A percentile compares a stretch with the other conserved stretches of the same genome.
Evolutionary conservation across 1,140 invertebrate species (phyloP).

Genomic region (Apis cerana): DNA sequence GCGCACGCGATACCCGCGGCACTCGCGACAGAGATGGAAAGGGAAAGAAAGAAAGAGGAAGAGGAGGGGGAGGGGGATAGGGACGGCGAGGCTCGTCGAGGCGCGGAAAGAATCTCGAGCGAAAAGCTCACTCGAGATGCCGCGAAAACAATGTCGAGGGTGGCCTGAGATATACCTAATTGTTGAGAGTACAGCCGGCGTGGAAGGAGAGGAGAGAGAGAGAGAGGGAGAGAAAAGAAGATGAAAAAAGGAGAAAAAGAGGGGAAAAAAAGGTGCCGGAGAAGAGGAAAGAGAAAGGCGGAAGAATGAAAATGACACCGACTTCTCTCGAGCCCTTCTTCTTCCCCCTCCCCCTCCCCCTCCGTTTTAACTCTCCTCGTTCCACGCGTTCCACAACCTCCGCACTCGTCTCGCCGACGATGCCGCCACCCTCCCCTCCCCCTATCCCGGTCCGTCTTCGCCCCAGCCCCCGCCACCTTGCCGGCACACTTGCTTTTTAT

Average conservation of each 20-base stretch:
- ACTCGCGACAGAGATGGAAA: not conserved
- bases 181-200: conserved; percentile 63
- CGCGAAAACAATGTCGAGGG: conserved; percentile 68
- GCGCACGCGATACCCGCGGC: conserved; percentile 25
- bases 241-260: conserved; percentile 42
- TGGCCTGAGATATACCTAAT: conserved; percentile 65
- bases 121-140: conserved; percentile 68
- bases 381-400: conserved; percentile 2
- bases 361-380: conserved; percentile 23
- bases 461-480: conserved; percentile 38
- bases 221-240: conserved; percentile 13
- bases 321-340: conserved; percentile 48
- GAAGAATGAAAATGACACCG: conserved; percentile 62
- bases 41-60: not conserved
- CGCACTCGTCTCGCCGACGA: not conserved
- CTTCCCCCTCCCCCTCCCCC: not conserved
- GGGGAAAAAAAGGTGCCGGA: conserved; percentile 31
- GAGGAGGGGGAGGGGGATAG: not conserved
- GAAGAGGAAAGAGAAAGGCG: conserved; percentile 43
- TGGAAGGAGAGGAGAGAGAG: conserved; percentile 43
- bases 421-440: not conserved
- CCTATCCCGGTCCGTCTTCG: not conserved
- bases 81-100: conserved; percentile 52
- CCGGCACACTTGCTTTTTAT: conserved; percentile 68
- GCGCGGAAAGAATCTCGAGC: conserved; percentile 64